Conservation (phyloP, 2,113 vertebrate genomes). For the Panthera uncia region DNA sequence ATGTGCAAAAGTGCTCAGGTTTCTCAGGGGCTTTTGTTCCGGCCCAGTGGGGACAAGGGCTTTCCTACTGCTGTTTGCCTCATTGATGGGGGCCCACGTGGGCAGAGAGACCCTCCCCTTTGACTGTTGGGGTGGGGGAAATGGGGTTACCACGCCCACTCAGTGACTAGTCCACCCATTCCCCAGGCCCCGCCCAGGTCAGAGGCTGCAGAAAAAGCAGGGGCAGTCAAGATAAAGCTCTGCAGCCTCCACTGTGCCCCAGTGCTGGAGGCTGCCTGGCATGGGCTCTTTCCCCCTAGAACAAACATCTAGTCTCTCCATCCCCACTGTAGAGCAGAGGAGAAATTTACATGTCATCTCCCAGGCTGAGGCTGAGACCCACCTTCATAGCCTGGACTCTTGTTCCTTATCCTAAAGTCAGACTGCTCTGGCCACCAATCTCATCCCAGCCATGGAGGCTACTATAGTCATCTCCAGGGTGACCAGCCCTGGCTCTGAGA, state of each 20-base stretch:
- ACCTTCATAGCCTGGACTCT: neutral
- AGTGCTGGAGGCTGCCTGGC: neutral
- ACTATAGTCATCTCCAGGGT: neutral
- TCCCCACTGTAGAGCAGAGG: neutral
- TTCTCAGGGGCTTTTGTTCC: conserved; percentile 51
- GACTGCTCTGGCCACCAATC: neutral
- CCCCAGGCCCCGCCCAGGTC: neutral
- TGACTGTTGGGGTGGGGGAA: neutral
- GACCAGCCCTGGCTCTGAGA: neutral
- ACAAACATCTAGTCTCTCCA: neutral
- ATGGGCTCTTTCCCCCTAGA: neutral
- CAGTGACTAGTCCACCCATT: neutral
- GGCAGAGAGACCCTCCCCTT: conserved; percentile 11
- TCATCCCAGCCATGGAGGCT: neutral
- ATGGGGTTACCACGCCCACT: no score
- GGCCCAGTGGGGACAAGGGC: neutral
- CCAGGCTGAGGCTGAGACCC: neutral
- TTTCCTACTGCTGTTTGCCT: conserved; percentile 5
- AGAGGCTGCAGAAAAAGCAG: neutral
- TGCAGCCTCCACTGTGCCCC: neutral
- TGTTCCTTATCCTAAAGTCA: neutral
- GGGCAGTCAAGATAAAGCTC: neutral
- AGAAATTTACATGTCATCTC: neutral
- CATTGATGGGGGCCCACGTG: neutral
- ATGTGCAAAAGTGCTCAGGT: conserved; percentile 41